These are phyloP conservation scores for Climacteris rufus DNA, from an alignment of 2,113 vertebrate species.

Conservation along the genomic window DNA sequence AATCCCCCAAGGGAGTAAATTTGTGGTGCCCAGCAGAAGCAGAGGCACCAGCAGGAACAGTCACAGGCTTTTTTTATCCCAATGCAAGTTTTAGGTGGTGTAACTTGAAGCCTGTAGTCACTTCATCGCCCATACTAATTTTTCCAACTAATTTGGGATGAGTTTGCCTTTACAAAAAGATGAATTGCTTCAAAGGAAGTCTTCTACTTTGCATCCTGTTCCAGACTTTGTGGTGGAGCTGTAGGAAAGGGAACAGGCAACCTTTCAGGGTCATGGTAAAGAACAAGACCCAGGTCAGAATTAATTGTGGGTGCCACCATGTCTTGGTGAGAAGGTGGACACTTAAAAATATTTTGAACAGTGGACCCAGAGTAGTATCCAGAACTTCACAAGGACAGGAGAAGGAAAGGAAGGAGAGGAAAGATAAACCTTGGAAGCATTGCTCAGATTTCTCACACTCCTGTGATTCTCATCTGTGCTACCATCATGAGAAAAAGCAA, in stretches of 20 bases:
- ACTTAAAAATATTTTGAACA: background rate
- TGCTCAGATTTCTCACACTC: background rate
- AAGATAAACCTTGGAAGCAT: background rate
- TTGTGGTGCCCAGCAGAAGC: background rate
- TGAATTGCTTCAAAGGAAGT: background rate
- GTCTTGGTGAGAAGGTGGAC: background rate
- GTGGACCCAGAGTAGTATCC: background rate
- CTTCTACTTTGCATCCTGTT: background rate
- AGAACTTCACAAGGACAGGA: background rate
- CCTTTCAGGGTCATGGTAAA: background rate
- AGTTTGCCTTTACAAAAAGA: background rate
- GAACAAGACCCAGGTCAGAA: background rate
- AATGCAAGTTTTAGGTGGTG: background rate
- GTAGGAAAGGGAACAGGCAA: background rate
- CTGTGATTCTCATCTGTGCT: background rate
- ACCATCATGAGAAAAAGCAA: background rate
- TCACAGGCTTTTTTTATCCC: conserved; percentile 28
- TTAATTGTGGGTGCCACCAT: background rate
- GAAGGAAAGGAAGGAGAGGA: background rate
- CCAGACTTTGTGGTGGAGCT: background rate
- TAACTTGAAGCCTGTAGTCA: background rate
- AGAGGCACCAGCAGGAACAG: conserved; percentile 5
- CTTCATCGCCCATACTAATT: background rate
- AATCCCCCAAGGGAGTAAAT: background rate
- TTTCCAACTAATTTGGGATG: background rate